phyloP scores from a whole-genome alignment of 2,113 vertebrate genomes.

The Ceyx melanurus region DNA sequence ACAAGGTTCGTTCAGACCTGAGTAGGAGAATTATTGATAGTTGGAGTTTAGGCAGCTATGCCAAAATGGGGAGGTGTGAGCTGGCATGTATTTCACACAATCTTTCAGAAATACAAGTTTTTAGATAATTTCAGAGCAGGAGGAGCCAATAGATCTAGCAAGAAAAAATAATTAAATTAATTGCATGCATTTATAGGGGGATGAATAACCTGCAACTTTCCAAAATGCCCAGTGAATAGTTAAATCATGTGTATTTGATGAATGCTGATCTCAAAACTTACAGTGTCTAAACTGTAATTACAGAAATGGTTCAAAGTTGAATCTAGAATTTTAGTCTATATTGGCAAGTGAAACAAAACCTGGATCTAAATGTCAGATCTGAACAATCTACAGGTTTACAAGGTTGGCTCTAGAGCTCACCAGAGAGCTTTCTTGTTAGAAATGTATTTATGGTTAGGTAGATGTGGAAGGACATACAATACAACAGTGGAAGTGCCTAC shows the following conservation, averaged over 20 bases:
- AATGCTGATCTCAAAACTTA: neutral
- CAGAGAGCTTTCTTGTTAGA: neutral
- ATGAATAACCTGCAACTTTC: neutral
- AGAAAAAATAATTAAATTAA: neutral
- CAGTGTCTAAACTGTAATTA: neutral
- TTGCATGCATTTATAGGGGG: neutral
- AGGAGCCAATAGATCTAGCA: neutral
- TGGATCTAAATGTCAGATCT: neutral
- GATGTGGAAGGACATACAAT: neutral
- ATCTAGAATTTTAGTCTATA: neutral
- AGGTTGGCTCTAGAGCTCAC: neutral
- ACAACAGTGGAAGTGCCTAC: neutral
- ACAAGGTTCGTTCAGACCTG: neutral
- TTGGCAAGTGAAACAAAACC: neutral
- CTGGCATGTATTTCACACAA: neutral
- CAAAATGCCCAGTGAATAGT: neutral
- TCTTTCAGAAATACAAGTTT: neutral
- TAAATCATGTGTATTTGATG: neutral
- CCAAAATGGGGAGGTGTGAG: neutral
- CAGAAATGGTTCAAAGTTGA: neutral
- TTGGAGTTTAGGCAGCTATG: neutral
- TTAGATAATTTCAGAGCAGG: neutral
- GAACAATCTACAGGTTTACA: neutral
- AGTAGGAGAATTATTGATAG: neutral
- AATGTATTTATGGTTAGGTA: neutral